A percentile compares a stretch with the other conserved stretches of the same genome.
phyloP scores from a whole-genome alignment of 1,140 invertebrate genomes.

The Hesperophylax magnus region DNA sequence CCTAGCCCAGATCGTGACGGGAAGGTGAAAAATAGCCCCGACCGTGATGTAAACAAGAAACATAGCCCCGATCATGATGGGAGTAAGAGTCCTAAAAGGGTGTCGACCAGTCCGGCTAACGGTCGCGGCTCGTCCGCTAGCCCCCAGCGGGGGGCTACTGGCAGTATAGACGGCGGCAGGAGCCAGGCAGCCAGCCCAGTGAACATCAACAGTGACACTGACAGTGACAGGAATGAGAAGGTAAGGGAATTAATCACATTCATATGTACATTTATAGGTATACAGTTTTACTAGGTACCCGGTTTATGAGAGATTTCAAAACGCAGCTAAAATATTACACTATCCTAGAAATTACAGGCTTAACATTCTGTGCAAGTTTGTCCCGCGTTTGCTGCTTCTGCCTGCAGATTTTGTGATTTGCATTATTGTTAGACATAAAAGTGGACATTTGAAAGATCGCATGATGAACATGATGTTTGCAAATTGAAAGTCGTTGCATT shows the following conservation, averaged over 20 bases:
- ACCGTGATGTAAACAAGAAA: not conserved
- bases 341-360: not conserved
- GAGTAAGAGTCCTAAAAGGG: not conserved
- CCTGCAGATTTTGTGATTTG: not conserved
- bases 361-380: not conserved
- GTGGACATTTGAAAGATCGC: not conserved
- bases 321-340: not conserved
- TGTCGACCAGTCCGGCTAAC: not conserved
- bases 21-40: not conserved
- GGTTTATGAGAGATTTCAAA: not conserved
- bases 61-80: not conserved
- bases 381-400: not conserved
- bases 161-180: not conserved
- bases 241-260: not conserved
- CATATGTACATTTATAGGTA: not conserved
- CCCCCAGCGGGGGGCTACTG: not conserved
- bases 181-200: constrained; percentile 13
- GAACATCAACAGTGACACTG: constrained; percentile 18
- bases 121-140: not conserved
- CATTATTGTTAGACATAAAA: not conserved
- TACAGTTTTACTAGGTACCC: not conserved
- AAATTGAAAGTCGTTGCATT: too few species aligned
- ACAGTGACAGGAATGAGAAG: not conserved
- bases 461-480: too few species aligned
- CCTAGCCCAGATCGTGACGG: not conserved